Evolutionary conservation across 2,797 vertebrate genomes (phyloP).

Genomic region (Pagetopsis macropterus): DNA sequence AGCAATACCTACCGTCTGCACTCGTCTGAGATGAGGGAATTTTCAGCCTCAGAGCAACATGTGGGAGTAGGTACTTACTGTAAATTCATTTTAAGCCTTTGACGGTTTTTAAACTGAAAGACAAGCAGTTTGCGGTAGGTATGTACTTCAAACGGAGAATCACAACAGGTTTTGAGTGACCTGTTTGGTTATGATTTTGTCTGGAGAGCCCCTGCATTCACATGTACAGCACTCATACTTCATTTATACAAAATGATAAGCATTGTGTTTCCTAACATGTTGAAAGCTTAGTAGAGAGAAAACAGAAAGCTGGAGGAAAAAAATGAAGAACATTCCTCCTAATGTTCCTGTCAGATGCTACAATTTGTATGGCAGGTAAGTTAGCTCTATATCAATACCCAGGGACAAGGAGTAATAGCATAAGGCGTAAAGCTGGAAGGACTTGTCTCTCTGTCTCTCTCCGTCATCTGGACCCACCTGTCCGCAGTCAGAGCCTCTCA

Average conservation of each 20-base stretch:
- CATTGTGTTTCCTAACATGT: constrained; percentile 28
- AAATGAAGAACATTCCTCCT: constrained; percentile 33
- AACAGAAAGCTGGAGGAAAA: constrained; percentile 25
- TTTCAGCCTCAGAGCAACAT: constrained; percentile 63
- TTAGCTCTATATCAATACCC: constrained; percentile 38
- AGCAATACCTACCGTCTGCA: constrained; percentile 50
- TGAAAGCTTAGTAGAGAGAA: constrained; percentile 32
- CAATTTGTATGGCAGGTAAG: constrained; percentile 44
- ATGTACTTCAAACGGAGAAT: constrained; percentile 43
- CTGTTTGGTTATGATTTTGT: constrained; percentile 63
- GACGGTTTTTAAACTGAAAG: constrained; percentile 54
- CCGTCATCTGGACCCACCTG: constrained; percentile 68
- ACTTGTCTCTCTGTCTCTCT: constrained; percentile 58
- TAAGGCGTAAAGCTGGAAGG: constrained; percentile 40
- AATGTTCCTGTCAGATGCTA: constrained; percentile 52
- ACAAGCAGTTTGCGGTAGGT: constrained; percentile 36
- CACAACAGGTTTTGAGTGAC: constrained; percentile 45
- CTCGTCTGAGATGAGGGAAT: constrained; percentile 62
- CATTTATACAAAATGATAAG: constrained; percentile 9
- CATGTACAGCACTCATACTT: background rate
- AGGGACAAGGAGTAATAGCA: constrained; percentile 50
- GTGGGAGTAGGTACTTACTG: constrained; percentile 67
- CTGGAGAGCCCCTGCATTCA: constrained; percentile 59
- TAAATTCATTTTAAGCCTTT: constrained; percentile 67
- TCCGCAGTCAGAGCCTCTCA: constrained; percentile 59